Conservation (phyloP, 2,797 vertebrate genomes). For the Crypturellus tataupa region DNA sequence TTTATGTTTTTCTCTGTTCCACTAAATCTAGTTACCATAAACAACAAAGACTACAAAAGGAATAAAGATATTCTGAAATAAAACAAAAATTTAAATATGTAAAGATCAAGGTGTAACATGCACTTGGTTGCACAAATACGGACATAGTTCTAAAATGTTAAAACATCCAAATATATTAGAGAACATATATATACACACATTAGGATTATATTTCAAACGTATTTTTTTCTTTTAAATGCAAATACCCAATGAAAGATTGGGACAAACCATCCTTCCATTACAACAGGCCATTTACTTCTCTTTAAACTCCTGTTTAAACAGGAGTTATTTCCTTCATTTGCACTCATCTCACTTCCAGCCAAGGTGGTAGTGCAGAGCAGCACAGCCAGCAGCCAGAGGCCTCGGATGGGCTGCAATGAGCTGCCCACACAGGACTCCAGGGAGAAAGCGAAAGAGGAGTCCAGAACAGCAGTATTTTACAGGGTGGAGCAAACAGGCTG, state of each 20-base stretch:
- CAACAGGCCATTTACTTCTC: background rate
- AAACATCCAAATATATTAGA: background rate
- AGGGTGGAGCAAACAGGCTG: accelerated
- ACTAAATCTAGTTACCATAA: background rate
- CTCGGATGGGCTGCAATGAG: background rate
- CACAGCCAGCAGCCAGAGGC: background rate
- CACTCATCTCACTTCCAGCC: background rate
- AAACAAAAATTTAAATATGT: background rate
- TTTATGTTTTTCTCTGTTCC: background rate
- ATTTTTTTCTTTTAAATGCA: background rate
- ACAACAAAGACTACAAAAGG: background rate
- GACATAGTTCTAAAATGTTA: background rate
- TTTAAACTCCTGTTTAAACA: background rate
- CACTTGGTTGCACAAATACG: background rate
- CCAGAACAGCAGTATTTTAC: background rate
- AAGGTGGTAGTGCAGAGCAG: background rate
- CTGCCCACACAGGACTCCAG: background rate
- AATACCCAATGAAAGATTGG: background rate
- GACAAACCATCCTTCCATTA: background rate
- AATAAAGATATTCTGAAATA: background rate
- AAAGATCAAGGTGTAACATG: background rate
- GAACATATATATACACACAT: background rate
- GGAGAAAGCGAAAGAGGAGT: background rate
- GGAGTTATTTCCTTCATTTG: background rate
- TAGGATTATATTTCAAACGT: background rate